Evolutionary conservation across 1,140 invertebrate genomes (phyloP), one percentile per base, ranked within the genome.

Genomic region (Ceratosolen solmsi): DNA sequence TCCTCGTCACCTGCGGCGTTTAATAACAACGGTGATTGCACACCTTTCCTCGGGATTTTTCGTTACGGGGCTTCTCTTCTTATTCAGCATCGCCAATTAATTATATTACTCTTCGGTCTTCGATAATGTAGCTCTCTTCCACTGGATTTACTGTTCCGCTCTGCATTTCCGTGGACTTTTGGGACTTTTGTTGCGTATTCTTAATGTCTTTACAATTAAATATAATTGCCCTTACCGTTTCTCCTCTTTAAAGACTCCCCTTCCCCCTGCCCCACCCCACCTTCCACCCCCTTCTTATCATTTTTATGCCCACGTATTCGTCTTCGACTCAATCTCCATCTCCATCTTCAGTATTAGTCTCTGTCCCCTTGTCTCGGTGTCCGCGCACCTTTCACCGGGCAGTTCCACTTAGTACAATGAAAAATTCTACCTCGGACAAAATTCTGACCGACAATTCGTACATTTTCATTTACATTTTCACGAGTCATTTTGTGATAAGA

Each of bases 201-300:
- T 20, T 36, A 65, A 65, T 65, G 30, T 36, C 30, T 65, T 65
- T 20, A 65, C 63, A 65, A 65, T 65, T 65, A 65, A 36, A 65
- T 65, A 65, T 65, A 65, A 65, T 65, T 36, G 33, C 30, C 63
- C 1, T 65, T 36, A 36, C 63, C 30, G 63, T 65, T 65, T 36
- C 33, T 27, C 7, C 30, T 11, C 1, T 36, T 60, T 30, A 27
- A n/a, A 30, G 13, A 9, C 8, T 60, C 7, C 27, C 25, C 25
- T 11, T 60, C 13, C 5, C 9, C 30, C 1, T 46, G 5, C 41
- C 41, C 41, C 41, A 7, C 41, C 41, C 41, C 41, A 3, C 5
- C 5, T 15, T 17, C 51, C 51, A 22, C 51, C 51, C 51, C 51
- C 17, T 54, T 22, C 20, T 54, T 54, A 54, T 54, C 51, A 17